These are phyloP conservation scores for Syrphus vitripennis DNA, from an alignment of 2,888 invertebrate species.

Conservation along the genomic window DNA sequence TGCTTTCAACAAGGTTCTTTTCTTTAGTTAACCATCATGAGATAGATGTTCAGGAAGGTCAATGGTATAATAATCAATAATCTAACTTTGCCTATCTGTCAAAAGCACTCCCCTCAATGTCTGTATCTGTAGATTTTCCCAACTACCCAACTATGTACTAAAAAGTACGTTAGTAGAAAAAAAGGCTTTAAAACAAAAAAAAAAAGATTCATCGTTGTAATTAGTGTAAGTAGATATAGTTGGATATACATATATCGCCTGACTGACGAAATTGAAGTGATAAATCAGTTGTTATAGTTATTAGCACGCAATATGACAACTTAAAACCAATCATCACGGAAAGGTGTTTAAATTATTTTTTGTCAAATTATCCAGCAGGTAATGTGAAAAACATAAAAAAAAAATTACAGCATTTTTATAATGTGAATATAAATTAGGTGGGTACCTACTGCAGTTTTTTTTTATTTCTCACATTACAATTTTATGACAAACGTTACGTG, in stretches of 20 bases:
- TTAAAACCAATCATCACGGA: not conserved
- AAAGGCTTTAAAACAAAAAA: not conserved
- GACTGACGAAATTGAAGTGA: not conserved
- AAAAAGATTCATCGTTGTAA: not conserved
- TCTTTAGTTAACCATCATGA: not conserved
- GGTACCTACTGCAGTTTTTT: too few relatives aligned
- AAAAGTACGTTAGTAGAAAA: too few relatives aligned
- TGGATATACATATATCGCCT: too few relatives aligned
- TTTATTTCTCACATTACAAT: not conserved
- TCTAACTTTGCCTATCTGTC: not conserved
- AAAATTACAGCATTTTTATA: not conserved
- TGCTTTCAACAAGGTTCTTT: not conserved
- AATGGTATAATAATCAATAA: not conserved
- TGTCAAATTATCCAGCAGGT: not conserved
- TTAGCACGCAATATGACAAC: not conserved
- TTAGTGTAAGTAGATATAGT: not conserved
- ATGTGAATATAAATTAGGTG: not conserved
- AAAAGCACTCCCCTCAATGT: not conserved
- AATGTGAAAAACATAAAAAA: not conserved
- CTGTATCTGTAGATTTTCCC: too few relatives aligned
- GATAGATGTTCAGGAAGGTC: not conserved
- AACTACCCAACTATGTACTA: too few relatives aligned
- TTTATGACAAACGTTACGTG: not conserved
- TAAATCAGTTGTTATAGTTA: not conserved
- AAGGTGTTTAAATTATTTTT: conserved; percentile 1